Evolutionary conservation across 2,888 invertebrate genomes (phyloP).

Genomic region (Sminthurinus aureus): DNA sequence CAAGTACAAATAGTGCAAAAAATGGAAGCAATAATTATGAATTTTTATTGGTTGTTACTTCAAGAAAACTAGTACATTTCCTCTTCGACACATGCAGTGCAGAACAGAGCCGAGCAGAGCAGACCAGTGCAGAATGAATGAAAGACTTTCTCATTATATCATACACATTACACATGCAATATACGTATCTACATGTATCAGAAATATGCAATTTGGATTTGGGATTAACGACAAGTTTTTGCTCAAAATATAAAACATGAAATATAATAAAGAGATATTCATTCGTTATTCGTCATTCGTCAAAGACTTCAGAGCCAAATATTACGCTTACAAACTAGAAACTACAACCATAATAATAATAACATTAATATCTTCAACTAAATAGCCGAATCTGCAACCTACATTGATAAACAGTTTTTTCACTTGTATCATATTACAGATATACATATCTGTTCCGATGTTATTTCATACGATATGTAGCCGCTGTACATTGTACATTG

Average conservation of each 20-base stretch:
- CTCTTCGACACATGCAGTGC: no score
- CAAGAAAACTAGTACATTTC: no score
- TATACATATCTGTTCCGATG: not conserved
- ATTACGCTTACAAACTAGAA: not conserved
- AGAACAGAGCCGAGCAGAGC: no score
- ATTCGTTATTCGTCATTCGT: not conserved
- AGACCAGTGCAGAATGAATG: no score
- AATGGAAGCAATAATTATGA: not conserved
- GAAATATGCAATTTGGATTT: no score
- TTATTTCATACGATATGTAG: not conserved
- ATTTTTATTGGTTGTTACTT: no score
- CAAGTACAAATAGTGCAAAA: not conserved
- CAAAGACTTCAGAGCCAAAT: not conserved
- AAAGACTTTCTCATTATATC: no score
- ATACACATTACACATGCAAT: no score
- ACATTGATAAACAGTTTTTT: conserved; percentile 18
- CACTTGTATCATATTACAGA: not conserved
- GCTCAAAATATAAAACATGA: not conserved
- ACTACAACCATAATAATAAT: not conserved
- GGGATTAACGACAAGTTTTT: no score
- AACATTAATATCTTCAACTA: not conserved
- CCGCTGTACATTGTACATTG: no score
- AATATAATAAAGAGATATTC: conserved; percentile 3
- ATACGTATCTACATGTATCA: no score
- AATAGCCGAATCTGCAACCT: not conserved